Evolutionary conservation across 2,888 invertebrate species (phyloP), one percentile per base, ranked within the genome.

Genomic region (Teleogryllus oceanicus): DNA sequence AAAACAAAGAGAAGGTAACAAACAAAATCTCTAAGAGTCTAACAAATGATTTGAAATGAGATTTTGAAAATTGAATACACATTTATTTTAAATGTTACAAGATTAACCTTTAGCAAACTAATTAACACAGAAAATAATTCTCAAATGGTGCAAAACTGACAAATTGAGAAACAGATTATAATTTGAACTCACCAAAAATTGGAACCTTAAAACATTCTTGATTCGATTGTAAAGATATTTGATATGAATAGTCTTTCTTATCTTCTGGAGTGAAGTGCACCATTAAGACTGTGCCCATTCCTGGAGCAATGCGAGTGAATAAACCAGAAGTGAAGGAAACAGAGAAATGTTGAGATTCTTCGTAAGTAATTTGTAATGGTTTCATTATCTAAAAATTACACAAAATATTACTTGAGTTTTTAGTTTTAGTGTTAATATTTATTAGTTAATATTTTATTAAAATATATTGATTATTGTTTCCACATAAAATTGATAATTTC

Each of bases 271-370:
- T 87, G 85, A 94, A 94, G 77, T 90, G 90, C 11, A 94, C 86
- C 11, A 88, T 88, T 83, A 92, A 91, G 2, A 88, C 87, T 62
- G 90, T 88, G 24, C 91, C 89, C 83, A 94, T 91, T 75, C 94
- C 94, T 20, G 94, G 92, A 10, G 93, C 93, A 37, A 94, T 86
- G 84, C 92, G 91, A 0, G 88, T 88, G 74, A 88, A 85, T 37
- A 88, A 86, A 13, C 85, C 86, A 78, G 87, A 87, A 12, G 88
- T 86, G 84, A 89, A 85, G n/a, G 85, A 88, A 76, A 92, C 85
- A 77, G 85, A 86, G 84, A 92, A 91, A 83, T 87, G 88, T 2
- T 90, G 88, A 24, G 89, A 88, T 80, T 88, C 87, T 83, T 90
- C 89, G 83, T 84, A 88, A 5, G 86, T 85, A 85, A 90, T 87